Evolutionary conservation across 2,113 vertebrate genomes (phyloP), one percentile per base, ranked within the genome.

Genomic region (Oreamnos americanus): DNA sequence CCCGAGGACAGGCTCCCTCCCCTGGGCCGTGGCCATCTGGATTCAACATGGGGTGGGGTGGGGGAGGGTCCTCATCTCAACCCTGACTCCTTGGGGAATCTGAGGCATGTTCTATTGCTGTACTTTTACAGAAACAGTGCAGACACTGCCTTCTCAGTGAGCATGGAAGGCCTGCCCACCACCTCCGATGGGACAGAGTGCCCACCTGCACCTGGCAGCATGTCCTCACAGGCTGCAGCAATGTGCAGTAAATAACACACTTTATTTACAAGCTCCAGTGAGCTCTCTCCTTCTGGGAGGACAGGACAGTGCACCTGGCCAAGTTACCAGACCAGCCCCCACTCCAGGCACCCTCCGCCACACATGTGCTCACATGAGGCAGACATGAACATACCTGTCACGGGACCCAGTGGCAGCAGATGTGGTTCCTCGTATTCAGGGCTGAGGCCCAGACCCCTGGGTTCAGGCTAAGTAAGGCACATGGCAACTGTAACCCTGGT

Each of bases 211-310:
- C 81, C 90, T 4, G 49, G 86, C 96, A 92, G 83, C 30, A 92
- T 76, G 86, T 26, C 62, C 82, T 93, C 76, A 33, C 36, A 53
- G 60, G 92, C 92, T 95, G 82, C 51, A 91, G 90, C 95, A 95
- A 96, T 47, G 19, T 51, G 96, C 91, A 96, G 98, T 98, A 99
- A 98, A 99, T 98, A 98, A 97, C 83, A 98, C 94, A 76, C 96
- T 97, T 96, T 98, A 98, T 98, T 98, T 98, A 99, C 98, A 98
- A 97, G 97, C 87, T 94, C 92, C 95, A 71, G 88, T 90, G 94
- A 96, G 81, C 51, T 36, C 30, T 90, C 84, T 94, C 92, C 92
- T 82, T 87, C 30, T 25, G 2, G 28, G 57, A 88, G 26, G 95
- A 87, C 74, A 84, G 97, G 67, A 58, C 21, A 26, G 92, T 17